Evolutionary conservation across 2,888 invertebrate genomes (phyloP).

Genomic region (Dorcus hopei): DNA sequence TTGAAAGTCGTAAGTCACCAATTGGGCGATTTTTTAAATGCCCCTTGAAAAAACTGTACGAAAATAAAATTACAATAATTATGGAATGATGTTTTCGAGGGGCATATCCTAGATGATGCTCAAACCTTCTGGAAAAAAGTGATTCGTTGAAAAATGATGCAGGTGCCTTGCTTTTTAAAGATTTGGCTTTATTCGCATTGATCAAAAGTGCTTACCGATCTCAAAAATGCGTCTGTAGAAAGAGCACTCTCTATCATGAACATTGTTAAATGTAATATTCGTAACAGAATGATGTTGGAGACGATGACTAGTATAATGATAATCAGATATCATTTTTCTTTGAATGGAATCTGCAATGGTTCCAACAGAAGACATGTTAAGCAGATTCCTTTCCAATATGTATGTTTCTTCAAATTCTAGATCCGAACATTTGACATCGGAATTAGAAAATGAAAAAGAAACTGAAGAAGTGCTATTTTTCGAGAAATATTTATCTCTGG

Average conservation of each 20-base stretch:
- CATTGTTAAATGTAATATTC: constrained; percentile 15
- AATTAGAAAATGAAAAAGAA: too few relatives aligned
- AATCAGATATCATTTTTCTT: background rate
- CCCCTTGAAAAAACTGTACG: too few relatives aligned
- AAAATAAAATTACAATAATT: too few relatives aligned
- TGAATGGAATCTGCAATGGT: background rate
- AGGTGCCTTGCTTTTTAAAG: too few relatives aligned
- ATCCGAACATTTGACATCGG: too few relatives aligned
- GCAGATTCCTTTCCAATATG: too few relatives aligned
- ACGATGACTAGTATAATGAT: background rate
- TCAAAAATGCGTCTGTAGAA: constrained; percentile 15
- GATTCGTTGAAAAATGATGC: constrained; percentile 1
- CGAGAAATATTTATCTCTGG: too few relatives aligned
- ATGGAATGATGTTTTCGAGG: constrained; percentile 5
- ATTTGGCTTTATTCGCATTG: constrained; percentile 8
- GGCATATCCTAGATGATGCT: constrained; percentile 6
- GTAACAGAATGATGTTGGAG: constrained; percentile 15
- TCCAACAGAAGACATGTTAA: background rate
- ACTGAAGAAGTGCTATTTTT: too few relatives aligned
- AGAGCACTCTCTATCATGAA: constrained; percentile 16
- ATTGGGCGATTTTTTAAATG: too few relatives aligned
- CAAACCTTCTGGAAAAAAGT: constrained; percentile 13
- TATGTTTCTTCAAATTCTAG: too few relatives aligned
- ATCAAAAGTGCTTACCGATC: constrained; percentile 9
- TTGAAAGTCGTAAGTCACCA: too few relatives aligned